Evolutionary conservation across 2,797 vertebrate species (phyloP).

Genomic region (Fistularia commersonii): DNA sequence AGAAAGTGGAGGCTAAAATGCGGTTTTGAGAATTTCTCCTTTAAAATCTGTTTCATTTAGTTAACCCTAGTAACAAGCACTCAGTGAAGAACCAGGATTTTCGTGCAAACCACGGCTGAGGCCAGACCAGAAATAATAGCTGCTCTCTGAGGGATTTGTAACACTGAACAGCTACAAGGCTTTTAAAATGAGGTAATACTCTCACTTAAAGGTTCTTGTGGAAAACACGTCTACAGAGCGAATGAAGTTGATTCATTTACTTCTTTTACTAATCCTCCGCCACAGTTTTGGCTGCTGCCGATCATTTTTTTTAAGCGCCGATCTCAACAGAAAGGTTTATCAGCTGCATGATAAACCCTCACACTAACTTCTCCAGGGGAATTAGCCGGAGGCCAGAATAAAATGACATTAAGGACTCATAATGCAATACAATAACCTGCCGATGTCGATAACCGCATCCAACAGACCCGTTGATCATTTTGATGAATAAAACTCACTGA

Average conservation of each 20-base stretch:
- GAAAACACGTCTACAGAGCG: too few relatives aligned
- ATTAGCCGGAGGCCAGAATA: too few relatives aligned
- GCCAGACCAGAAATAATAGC: constrained; percentile 29
- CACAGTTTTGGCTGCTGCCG: too few relatives aligned
- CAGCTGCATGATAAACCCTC: too few relatives aligned
- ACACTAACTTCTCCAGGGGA: too few relatives aligned
- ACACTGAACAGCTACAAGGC: constrained; percentile 16
- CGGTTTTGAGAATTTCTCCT: background rate
- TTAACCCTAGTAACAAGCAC: constrained; percentile 35
- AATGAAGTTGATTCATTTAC: too few relatives aligned
- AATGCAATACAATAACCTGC: too few relatives aligned
- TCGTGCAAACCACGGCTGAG: constrained; percentile 25
- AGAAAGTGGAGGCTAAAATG: background rate
- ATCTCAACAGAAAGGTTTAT: too few relatives aligned
- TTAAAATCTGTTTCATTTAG: constrained; percentile 6
- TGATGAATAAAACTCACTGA: constrained; percentile 16
- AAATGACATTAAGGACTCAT: too few relatives aligned
- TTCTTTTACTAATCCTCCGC: too few relatives aligned
- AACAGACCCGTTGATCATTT: constrained; percentile 19
- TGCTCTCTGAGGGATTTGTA: constrained; percentile 28
- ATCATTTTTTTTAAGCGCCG: too few relatives aligned
- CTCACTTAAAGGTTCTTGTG: too few relatives aligned
- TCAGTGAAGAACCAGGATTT: constrained; percentile 8
- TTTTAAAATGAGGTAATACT: constrained; percentile 1
- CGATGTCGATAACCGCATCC: constrained; percentile 5